Evolutionary conservation across 2,888 invertebrate genomes (phyloP).

Genomic region (Parelbella ahira): DNA sequence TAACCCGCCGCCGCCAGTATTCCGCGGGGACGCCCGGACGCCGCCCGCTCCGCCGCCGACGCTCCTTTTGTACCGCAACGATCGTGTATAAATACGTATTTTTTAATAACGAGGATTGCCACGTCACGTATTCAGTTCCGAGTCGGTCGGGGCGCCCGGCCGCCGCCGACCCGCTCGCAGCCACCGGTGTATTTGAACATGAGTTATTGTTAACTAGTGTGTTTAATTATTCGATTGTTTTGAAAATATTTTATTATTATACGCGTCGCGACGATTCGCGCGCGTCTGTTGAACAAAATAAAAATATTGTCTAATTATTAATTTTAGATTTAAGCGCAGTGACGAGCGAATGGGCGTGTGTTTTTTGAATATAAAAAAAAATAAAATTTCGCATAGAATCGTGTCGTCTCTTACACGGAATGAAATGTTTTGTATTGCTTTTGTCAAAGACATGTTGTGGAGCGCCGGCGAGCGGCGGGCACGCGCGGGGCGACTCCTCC

Average conservation of each 20-base stretch:
- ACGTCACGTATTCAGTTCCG: constrained; percentile 52
- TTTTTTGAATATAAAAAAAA: constrained; percentile 68
- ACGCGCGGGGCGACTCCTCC: constrained; percentile 41
- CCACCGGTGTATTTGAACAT: constrained; percentile 59
- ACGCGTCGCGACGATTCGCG: constrained; percentile 70
- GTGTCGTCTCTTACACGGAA: constrained; percentile 77
- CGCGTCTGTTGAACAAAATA: constrained; percentile 78
- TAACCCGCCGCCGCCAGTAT: constrained; percentile 62
- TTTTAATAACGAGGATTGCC: no score
- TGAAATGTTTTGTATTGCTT: constrained; percentile 79
- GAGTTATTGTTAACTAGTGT: constrained; percentile 80
- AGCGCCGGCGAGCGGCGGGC: constrained; percentile 40
- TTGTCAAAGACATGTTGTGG: constrained; percentile 61
- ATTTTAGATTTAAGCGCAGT: constrained; percentile 79
- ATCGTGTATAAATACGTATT: constrained; percentile 67
- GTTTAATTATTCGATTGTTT: constrained; percentile 81
- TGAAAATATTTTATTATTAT: constrained; percentile 80
- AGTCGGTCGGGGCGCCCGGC: no score
- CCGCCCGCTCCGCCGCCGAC: constrained; percentile 46
- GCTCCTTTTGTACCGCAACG: constrained; percentile 52
- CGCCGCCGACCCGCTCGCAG: constrained; percentile 35
- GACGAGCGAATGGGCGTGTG: constrained; percentile 78
- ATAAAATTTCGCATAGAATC: constrained; percentile 73
- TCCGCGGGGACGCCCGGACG: constrained; percentile 37
- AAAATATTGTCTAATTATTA: constrained; percentile 80